phyloP scores from a whole-genome alignment of 2,888 invertebrate genomes.

The Siphlonurus alternatus region DNA sequence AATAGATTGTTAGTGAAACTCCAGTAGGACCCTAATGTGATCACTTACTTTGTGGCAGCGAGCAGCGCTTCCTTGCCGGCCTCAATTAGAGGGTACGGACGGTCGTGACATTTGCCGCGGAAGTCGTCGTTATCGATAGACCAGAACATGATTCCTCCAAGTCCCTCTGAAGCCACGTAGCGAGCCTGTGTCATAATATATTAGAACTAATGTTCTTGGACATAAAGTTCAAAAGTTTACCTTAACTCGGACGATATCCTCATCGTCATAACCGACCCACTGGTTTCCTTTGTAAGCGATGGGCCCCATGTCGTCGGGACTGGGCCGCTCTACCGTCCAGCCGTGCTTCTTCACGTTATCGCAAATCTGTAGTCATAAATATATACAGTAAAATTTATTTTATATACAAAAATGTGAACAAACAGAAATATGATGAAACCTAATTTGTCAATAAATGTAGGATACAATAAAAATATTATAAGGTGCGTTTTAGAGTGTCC shows the following conservation, averaged over 20 bases:
- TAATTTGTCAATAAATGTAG: too few relatives aligned
- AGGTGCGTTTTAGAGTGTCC: too few relatives aligned
- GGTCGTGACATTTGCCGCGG: constrained; percentile 71
- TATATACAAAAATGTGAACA: neutral
- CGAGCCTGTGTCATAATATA: constrained; percentile 32
- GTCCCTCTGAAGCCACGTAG: constrained; percentile 65
- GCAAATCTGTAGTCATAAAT: constrained; percentile 49
- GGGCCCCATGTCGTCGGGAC: constrained; percentile 71
- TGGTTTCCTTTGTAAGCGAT: constrained; percentile 75
- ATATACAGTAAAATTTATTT: neutral
- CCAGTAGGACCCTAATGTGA: too few relatives aligned
- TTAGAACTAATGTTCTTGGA: neutral
- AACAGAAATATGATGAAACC: too few relatives aligned
- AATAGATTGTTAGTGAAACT: too few relatives aligned
- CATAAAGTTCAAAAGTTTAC: constrained; percentile 15
- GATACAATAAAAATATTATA: too few relatives aligned
- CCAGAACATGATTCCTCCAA: constrained; percentile 89
- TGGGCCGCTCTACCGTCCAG: constrained; percentile 71
- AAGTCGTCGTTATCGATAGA: constrained; percentile 91
- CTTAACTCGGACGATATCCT: constrained; percentile 63
- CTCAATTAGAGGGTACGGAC: constrained; percentile 79
- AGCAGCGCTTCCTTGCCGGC: constrained; percentile 71
- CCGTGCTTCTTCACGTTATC: constrained; percentile 56
- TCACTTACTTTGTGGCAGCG: constrained; percentile 27
- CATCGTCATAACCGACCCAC: constrained; percentile 89